Base-by-base conservation (phyloP, 2,888 invertebrate genomes). In the Rhingia rostrata region DNA sequence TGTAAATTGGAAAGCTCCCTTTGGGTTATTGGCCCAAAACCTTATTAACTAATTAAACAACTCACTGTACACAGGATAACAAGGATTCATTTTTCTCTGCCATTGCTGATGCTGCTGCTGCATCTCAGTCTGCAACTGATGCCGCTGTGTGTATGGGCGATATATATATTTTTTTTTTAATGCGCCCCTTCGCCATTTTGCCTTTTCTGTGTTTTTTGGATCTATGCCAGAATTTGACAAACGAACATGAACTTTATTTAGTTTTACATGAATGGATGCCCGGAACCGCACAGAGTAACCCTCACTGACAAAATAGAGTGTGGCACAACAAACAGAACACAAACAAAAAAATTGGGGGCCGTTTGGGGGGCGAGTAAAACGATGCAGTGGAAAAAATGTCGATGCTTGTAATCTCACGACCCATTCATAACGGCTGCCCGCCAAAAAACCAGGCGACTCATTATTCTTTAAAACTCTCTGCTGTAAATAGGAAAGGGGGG, bases 21-120 rank as follows among this genome's bases (percentile, higher is more conserved):
- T 78, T 83, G 73, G 83, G 84, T 84, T 75, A 84, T 79, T 80
- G 84, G 84, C 84, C 78, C 84, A 84, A 80, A 84, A 84, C 84
- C 84, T 84, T 84, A 84, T 84, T 84, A 84, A 84, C 84, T 84
- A 84, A 84, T 84, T 84, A 84, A 84, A 84, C 80, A 83, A 83
- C 78, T 83, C 78, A 43, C 53, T 45, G 67, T 73, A 70, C 64
- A 80, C 78, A 74, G 78, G 64, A 83, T 78, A 83, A 79, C 78
- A 83, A 83, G 83, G 78, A 83, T 83, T 74, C 73, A 64, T 73
- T 83, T 74, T 74, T 54, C 69, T 69, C 64, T 64, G 78, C 39
- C 70, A 70, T 45, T 72, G 53, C 22, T 22, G 22, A 22, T 22
- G 22, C 22, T 22, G 22, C 22, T 22, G 22, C 47, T 66, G 47